Percentiles rank a stretch among this genome's conserved stretches.
Evolutionary conservation across 2,888 invertebrate species (phyloP).

Genomic region (Melieria omissa): DNA sequence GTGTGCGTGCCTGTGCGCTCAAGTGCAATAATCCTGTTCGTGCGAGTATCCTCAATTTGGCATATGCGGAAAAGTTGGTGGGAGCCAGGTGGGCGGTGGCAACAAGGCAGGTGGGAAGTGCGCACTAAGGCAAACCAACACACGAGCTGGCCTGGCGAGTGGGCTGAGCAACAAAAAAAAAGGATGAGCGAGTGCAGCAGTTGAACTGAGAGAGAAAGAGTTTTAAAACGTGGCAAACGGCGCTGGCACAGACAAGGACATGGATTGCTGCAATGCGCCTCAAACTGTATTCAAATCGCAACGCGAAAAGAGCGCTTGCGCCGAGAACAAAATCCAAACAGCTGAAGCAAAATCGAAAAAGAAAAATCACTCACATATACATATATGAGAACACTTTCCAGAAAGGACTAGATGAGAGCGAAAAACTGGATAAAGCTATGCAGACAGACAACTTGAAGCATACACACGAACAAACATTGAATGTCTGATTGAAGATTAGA

Average conservation of each 20-base stretch:
- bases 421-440: too few relatives aligned
- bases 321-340: neutral
- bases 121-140: neutral
- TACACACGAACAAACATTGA: too few relatives aligned
- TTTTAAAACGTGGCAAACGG: neutral
- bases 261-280: too few relatives aligned
- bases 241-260: too few relatives aligned
- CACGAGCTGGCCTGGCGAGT: neutral
- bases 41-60: conserved; percentile 25
- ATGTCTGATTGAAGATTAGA: too few relatives aligned
- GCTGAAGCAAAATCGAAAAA: neutral
- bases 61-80: neutral
- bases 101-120: neutral
- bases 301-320: neutral
- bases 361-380: too few relatives aligned
- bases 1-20: neutral
- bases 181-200: neutral
- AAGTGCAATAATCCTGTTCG: conserved; percentile 29
- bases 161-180: neutral
- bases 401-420: too few relatives aligned
- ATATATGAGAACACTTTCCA: too few relatives aligned
- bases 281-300: too few relatives aligned
- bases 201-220: neutral
- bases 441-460: too few relatives aligned
- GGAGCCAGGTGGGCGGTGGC: neutral